Percentiles rank a stretch among this genome's conserved stretches.
Conservation (phyloP, 2,113 vertebrate species). For the Ptilonorhynchus violaceus region DNA sequence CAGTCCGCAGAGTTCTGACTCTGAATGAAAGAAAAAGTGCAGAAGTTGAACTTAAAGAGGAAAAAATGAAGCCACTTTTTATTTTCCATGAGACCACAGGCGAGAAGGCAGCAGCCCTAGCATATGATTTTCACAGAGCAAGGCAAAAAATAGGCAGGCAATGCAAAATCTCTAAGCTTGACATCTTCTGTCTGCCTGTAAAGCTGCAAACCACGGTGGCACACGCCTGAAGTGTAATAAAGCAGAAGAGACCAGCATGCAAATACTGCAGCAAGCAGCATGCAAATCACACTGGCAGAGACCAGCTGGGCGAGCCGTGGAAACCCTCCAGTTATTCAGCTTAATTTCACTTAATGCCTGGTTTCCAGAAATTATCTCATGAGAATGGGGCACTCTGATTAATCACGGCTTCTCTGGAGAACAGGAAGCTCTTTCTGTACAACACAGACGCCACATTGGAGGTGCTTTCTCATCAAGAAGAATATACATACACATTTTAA, state of each 20-base stretch:
- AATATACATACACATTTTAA: background rate
- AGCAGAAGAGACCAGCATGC: background rate
- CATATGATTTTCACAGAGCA: background rate
- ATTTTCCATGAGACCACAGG: background rate
- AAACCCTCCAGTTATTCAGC: background rate
- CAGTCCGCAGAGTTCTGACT: background rate
- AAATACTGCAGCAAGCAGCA: background rate
- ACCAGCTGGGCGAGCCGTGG: background rate
- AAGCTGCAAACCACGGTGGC: rapidly evolving
- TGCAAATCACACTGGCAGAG: background rate
- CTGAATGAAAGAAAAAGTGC: background rate
- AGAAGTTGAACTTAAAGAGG: background rate
- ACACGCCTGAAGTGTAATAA: background rate
- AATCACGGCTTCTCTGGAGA: background rate
- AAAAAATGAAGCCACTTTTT: background rate
- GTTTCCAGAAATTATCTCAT: background rate
- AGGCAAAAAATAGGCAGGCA: background rate
- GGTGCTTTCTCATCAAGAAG: background rate
- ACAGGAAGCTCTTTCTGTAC: background rate
- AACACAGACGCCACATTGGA: background rate
- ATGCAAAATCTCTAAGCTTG: background rate
- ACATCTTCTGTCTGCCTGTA: background rate
- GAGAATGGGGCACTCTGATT: background rate
- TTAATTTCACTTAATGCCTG: slow-evolving; percentile 32
- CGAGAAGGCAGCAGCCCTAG: background rate